Conservation (phyloP, 2,113 vertebrate species). For the Pelusios castaneus region DNA sequence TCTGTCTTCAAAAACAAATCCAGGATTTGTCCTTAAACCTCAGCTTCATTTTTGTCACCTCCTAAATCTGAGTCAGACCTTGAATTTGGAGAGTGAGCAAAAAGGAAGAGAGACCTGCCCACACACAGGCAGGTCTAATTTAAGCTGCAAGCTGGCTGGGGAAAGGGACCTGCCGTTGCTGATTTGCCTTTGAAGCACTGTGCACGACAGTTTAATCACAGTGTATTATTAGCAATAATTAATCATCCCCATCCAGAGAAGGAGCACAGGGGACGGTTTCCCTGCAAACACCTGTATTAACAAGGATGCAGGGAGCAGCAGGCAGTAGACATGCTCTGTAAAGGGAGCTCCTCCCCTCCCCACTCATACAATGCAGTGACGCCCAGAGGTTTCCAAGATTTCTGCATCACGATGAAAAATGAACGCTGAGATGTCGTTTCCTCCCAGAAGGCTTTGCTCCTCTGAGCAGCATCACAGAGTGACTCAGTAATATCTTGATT, state of each 20-base stretch:
- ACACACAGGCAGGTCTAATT: background rate
- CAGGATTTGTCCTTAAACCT: background rate
- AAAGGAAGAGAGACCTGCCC: background rate
- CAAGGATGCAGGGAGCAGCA: background rate
- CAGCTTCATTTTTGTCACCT: background rate
- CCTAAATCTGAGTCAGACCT: background rate
- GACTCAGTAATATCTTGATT: background rate
- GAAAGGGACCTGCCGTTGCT: background rate
- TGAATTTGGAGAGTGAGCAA: background rate
- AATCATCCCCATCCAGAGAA: background rate
- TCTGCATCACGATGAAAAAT: background rate
- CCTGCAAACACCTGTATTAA: background rate
- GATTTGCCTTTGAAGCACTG: background rate
- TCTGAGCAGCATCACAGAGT: background rate
- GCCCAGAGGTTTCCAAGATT: background rate
- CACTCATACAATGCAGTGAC: background rate
- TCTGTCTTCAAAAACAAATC: background rate
- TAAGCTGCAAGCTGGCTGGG: background rate
- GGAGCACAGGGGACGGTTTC: background rate
- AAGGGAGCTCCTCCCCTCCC: background rate
- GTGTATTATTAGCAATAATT: background rate
- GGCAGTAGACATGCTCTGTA: background rate
- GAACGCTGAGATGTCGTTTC: background rate
- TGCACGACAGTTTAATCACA: background rate
- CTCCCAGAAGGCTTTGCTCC: background rate